A percentile compares a stretch with the other conserved stretches of the same genome.
These are phyloP conservation scores for Ganaspis brasiliensis DNA, from an alignment of 2,888 invertebrate genomes.

Conservation along the genomic window DNA sequence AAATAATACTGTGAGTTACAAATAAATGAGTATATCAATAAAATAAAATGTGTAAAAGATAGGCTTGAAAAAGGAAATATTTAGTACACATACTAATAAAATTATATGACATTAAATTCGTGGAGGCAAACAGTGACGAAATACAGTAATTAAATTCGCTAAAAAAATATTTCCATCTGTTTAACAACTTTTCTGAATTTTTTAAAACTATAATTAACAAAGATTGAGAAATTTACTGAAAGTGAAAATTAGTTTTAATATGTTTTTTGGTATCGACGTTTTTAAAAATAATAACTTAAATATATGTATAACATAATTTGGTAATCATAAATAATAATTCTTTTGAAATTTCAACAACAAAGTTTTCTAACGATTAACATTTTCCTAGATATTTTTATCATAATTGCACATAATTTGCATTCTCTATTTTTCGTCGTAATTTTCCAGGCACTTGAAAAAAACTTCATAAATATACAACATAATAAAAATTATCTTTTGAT, in stretches of 20 bases:
- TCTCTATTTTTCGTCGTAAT: conserved; percentile 9
- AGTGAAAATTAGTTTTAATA: neutral
- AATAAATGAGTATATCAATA: conserved; percentile 25
- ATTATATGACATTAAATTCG: neutral
- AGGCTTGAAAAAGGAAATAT: neutral
- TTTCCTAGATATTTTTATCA: conserved; percentile 14
- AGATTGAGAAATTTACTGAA: neutral
- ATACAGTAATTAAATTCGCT: neutral
- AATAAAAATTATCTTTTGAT: no score
- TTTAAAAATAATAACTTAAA: conserved; percentile 4
- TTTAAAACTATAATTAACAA: neutral
- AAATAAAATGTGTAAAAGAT: neutral
- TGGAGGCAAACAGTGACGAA: neutral
- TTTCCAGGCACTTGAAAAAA: neutral
- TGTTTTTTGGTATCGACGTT: conserved; percentile 27
- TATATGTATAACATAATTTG: neutral
- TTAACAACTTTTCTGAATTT: neutral
- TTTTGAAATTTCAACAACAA: conserved; percentile 9
- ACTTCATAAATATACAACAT: no score
- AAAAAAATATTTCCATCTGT: neutral
- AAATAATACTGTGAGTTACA: conserved; percentile 38
- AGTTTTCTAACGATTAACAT: conserved; percentile 4
- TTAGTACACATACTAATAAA: neutral
- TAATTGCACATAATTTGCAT: conserved; percentile 38
- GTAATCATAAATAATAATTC: conserved; percentile 19